phyloP scores from a whole-genome alignment of 2,797 vertebrate genomes.

The Florisuga fusca region DNA sequence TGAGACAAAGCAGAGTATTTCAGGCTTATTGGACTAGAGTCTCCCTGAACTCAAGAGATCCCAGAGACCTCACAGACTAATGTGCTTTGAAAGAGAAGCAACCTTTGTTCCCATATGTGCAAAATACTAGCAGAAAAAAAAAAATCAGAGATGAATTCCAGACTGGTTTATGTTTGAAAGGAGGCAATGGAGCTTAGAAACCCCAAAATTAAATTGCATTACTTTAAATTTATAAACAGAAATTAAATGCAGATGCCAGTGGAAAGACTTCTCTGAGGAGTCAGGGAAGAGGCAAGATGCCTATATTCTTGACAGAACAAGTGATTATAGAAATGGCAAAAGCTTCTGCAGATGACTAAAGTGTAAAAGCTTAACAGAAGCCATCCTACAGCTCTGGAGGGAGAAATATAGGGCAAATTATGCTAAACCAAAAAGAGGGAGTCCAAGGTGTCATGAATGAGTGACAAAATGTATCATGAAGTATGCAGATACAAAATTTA shows the following conservation, averaged over 20 bases:
- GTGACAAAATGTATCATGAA: not conserved
- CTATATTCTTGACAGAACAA: not conserved
- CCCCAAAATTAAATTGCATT: not conserved
- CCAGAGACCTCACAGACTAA: not conserved
- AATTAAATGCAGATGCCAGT: not conserved
- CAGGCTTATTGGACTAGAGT: not conserved
- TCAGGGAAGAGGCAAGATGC: not conserved
- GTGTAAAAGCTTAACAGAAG: not conserved
- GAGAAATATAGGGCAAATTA: not conserved
- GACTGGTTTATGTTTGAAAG: not conserved
- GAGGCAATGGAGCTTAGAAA: not conserved
- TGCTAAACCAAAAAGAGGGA: not conserved
- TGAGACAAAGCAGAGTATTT: not conserved
- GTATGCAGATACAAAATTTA: not conserved
- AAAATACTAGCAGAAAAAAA: constrained; percentile 16
- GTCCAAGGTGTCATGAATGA: not conserved
- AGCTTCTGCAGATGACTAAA: not conserved
- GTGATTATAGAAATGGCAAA: not conserved
- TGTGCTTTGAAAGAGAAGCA: not conserved
- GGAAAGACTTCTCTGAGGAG: not conserved
- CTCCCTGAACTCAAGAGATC: not conserved
- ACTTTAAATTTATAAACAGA: constrained; percentile 17
- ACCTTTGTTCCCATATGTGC: not conserved
- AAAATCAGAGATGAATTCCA: constrained; percentile 28
- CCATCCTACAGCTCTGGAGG: not conserved